Conservation (phyloP, 2,888 invertebrate species). For the Nephrotoma appendiculata region DNA sequence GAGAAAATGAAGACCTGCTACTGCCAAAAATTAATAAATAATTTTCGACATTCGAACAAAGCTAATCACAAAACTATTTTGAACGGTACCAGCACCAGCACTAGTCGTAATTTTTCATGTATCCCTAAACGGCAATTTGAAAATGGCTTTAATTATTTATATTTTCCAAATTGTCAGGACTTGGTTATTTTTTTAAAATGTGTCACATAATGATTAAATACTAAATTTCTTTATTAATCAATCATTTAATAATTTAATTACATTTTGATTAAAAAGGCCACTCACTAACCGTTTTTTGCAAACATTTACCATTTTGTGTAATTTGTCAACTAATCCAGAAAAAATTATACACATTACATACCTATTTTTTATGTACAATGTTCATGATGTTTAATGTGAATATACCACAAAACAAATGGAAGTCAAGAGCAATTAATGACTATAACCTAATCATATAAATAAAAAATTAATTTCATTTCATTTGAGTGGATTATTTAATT, state of each 20-base stretch:
- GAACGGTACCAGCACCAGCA: too few species aligned
- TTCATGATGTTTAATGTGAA: neutral
- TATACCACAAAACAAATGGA: neutral
- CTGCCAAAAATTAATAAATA: too few species aligned
- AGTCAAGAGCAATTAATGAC: neutral
- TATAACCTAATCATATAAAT: neutral
- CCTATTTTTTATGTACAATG: too few species aligned
- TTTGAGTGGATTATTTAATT: neutral
- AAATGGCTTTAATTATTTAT: too few species aligned
- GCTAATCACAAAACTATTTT: too few species aligned
- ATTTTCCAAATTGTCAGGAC: too few species aligned
- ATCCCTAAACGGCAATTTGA: too few species aligned
- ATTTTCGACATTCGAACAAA: too few species aligned
- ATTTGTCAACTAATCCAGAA: neutral
- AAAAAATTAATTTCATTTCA: neutral
- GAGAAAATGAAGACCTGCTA: too few species aligned
- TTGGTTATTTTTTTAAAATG: too few species aligned
- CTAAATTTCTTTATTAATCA: neutral
- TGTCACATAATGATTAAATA: neutral
- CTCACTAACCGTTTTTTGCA: neutral
- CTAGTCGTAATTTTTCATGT: too few species aligned
- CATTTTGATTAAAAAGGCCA: neutral
- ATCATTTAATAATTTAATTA: neutral
- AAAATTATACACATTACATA: too few species aligned
- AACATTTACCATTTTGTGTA: neutral